phyloP scores from a whole-genome alignment of 37 sponge, comb jelly and placozoan species.

The Oopsacas minuta region DNA sequence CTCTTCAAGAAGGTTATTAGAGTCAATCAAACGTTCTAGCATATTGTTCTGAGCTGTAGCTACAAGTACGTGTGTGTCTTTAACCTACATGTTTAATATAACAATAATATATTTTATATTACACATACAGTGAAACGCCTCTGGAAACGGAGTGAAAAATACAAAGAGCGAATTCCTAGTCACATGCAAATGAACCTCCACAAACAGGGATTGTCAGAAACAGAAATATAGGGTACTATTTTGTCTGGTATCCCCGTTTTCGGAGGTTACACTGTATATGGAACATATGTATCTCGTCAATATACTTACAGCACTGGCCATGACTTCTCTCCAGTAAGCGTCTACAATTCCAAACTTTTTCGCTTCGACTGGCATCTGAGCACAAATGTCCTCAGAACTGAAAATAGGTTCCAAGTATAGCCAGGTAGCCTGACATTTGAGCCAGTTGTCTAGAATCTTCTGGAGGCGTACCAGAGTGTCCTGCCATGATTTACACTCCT shows the following conservation, averaged over 20 bases:
- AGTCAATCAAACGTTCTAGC: constrained; percentile 59
- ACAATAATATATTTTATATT: background rate
- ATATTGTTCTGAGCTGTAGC: constrained; percentile 63
- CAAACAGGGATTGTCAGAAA: background rate
- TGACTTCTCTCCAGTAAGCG: constrained; percentile 71
- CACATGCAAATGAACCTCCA: too few relatives aligned
- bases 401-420: constrained; percentile 96
- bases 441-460: constrained; percentile 91
- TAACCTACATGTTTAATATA: too few relatives aligned
- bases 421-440: constrained; percentile 94
- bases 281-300: too few relatives aligned
- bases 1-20: constrained; percentile 78
- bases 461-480: constrained; percentile 74
- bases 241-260: too few relatives aligned
- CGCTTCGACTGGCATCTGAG: constrained; percentile 98
- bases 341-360: constrained; percentile 91
- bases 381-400: constrained; percentile 89
- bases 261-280: too few relatives aligned
- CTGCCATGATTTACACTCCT: constrained; percentile 88
- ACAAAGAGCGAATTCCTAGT: too few relatives aligned
- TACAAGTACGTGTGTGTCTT: constrained; percentile 66
- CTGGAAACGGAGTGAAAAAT: too few relatives aligned
- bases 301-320: constrained; percentile 62
- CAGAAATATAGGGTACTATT: too few relatives aligned
- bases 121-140: background rate